These are phyloP conservation scores for Volucella inflata DNA, from an alignment of 2,888 invertebrate genomes.

Conservation along the genomic window DNA sequence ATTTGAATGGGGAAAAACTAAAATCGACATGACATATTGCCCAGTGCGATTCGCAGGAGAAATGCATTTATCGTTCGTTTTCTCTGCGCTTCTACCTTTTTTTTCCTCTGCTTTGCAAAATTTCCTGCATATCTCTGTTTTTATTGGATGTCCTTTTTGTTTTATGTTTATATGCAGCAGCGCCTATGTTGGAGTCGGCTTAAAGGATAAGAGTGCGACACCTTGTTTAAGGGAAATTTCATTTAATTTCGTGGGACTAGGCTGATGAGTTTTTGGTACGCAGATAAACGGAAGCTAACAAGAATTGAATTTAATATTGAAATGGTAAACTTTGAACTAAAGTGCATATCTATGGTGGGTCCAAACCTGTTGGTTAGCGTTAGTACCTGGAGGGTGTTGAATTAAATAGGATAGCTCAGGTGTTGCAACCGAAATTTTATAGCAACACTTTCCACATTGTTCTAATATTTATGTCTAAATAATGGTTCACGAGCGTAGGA, in stretches of 20 bases:
- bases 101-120: conserved; percentile 13
- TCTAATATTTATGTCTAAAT: no score
- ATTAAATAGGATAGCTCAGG: no score
- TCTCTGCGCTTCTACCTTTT: not conserved
- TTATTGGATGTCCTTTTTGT: not conserved
- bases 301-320: not conserved
- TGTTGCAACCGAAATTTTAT: no score
- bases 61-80: conserved; percentile 61
- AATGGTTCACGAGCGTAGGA: no score
- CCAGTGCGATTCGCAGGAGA: conserved; percentile 55
- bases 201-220: not conserved
- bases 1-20: conserved; percentile 54
- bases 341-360: no score
- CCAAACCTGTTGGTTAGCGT: no score
- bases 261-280: conserved; percentile 14
- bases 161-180: not conserved
- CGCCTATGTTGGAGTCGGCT: conserved; percentile 6
- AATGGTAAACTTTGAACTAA: not conserved
- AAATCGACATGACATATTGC: conserved; percentile 74
- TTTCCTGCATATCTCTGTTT: not conserved
- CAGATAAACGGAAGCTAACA: not conserved
- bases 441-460: no score
- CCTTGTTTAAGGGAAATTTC: no score
- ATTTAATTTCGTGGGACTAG: not conserved
- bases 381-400: no score